Base-by-base conservation (phyloP, 2,888 invertebrate genomes). In the Mythimna impura region DNA sequence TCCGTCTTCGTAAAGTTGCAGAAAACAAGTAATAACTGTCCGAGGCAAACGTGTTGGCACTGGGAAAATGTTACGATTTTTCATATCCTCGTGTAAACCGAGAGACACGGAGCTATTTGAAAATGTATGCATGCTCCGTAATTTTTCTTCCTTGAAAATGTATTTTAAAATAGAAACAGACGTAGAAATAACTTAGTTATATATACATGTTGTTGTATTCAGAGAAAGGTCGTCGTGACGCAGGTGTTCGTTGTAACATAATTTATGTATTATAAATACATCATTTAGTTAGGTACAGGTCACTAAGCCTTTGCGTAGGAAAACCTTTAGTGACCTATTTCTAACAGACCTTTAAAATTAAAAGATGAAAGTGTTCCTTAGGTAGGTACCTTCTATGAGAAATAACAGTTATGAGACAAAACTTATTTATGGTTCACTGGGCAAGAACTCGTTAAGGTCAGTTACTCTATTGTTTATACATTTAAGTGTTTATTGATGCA, bases 1-100 rank as follows among this genome's bases (percentile, higher is more conserved):
- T 76, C 68, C 50, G 30, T 73, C 73, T 73, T 73, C 68, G 70
- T 77, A 69, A 67, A 76, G 50, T 73, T 70, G 63, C 55, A 84
- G 77, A 73, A 69, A 70, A 75, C 77, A 80, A 76, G 73, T 75
- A 86, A 85, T 86, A 86, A 75, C 74, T 72, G 81, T 80, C 70
- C 50, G 61, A 34, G 58, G 22, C 40, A 40, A 69, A 73, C 66
- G 80, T 83, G 70, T 69, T 66, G 65, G 68, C 57, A 43, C 71
- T 70, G 61, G 57, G 65, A 76, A 82, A 83, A 83, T 83, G 81
- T 78, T 71, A 55, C 68, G 52, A 83, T 80, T 76, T 80, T 80
- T 80, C 84, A 76, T 86, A 72, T 72, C 66, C 36, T 74, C 57
- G 60, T 57, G 80, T 71, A 73, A 70, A 70, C 76, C 22, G 55